Evolutionary conservation across 1,140 invertebrate species (phyloP), one percentile per base, ranked within the genome.

Genomic region (Habropoda laboriosa): DNA sequence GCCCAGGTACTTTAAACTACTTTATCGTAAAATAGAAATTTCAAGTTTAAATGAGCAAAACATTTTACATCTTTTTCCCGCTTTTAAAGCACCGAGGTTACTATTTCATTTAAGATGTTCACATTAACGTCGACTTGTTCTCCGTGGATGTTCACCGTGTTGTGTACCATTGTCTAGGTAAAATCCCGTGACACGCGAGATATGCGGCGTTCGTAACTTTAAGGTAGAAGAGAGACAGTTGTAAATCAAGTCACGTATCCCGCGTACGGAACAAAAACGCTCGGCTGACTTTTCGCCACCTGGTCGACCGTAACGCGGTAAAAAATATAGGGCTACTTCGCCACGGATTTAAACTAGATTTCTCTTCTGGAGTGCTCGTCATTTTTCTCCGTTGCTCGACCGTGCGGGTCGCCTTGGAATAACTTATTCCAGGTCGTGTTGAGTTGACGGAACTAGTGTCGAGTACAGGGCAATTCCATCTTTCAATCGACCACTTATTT

Each of bases 201-300:
- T 30, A 45, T 30, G 8, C 8, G 10, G 3, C 13, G 3, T 42
- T 21, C 13, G 47, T 18, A 13, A 53, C 18, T 35, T 35, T 24
- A 32, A 32, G n/a, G 21, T 2, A 18, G 38, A 16, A 10, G 24
- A 21, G 30, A n/a, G 27, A 13, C 27, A 7, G 40, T 58, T 45
- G 55, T 42, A 72, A 72, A 72, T 72, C 70, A 27, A 13, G 70
- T 72, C 70, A 72, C 70, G 70, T 72, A 32, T 24, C 40, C 30
- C 30, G 30, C 2, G 21, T 35, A 27, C 18, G 30, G 47, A 72
- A 47, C 40, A 58, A 45, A 45, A 58, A 16, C 68, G 7, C 18
- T 35, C 3, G 7, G 6, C n/a, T 47, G 40, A 60, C 30, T 24
- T 58, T n/a, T 58, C 38, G 40, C 40, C 53, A 72, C 38, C 68